phyloP scores from a whole-genome alignment of 2,888 invertebrate species.

The Cryptocephalus moraei region DNA sequence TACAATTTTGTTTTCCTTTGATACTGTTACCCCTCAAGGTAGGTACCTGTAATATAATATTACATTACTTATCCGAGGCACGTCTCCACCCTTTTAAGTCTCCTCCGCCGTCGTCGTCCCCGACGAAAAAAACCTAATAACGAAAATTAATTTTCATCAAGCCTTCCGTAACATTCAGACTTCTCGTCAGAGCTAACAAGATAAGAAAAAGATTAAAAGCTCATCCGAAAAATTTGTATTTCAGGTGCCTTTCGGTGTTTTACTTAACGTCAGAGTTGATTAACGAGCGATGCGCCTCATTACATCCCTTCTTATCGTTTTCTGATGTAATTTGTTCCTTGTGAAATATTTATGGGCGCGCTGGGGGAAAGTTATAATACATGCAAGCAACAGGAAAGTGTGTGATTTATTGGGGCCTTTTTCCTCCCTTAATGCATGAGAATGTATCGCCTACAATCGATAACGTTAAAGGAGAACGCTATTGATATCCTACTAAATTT shows the following conservation, averaged over 20 bases:
- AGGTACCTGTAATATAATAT: no score
- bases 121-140: no score
- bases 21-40: no score
- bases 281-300: not conserved
- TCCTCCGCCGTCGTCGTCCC: no score
- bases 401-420: not conserved
- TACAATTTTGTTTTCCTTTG: no score
- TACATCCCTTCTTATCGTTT: not conserved
- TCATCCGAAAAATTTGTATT: conserved; percentile 1
- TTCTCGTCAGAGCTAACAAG: conserved; percentile 1
- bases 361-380: conserved; percentile 4
- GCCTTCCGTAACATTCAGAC: no score
- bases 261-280: conserved; percentile 3
- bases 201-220: conserved; percentile 5
- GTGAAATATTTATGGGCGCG: not conserved
- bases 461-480: no score
- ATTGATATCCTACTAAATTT: no score
- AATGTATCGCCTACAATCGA: not conserved
- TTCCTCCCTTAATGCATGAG: not conserved
- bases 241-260: not conserved
- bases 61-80: no score
- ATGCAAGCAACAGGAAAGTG: conserved; percentile 11
- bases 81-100: no score
- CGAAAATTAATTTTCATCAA: no score
- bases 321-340: not conserved